Evolutionary conservation across 2,797 vertebrate species (phyloP).

Genomic region (Pogonophryne albipinna): DNA sequence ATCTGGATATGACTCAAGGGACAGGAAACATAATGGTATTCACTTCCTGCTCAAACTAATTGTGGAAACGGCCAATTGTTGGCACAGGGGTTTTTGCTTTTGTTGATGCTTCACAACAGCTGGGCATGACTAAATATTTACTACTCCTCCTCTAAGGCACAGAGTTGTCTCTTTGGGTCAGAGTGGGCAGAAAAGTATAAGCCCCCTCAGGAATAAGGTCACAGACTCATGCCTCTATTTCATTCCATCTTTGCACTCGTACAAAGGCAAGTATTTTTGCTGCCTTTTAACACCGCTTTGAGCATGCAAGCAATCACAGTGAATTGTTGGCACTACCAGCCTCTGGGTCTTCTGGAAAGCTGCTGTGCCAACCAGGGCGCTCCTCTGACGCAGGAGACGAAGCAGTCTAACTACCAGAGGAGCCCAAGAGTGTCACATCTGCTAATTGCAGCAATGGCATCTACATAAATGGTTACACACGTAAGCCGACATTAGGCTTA

Average conservation of each 20-base stretch:
- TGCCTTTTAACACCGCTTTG: neutral
- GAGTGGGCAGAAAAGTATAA: neutral
- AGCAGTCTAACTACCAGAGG: constrained; percentile 58
- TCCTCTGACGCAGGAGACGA: constrained; percentile 53
- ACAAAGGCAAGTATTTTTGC: constrained; percentile 9
- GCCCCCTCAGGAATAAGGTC: constrained; percentile 5
- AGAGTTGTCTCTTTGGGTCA: constrained; percentile 11
- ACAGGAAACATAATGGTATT: constrained; percentile 37
- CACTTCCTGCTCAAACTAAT: constrained; percentile 44
- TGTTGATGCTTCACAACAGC: constrained; percentile 13
- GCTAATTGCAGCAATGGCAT: constrained; percentile 76
- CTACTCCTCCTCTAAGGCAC: neutral
- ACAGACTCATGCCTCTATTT: neutral
- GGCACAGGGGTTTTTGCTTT: constrained; percentile 13
- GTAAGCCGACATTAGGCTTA: constrained; percentile 30
- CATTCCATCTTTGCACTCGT: neutral
- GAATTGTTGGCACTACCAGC: constrained; percentile 31
- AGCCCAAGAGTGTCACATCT: constrained; percentile 76
- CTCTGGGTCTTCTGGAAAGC: constrained; percentile 50
- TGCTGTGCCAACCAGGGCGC: constrained; percentile 43
- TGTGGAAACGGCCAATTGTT: constrained; percentile 45
- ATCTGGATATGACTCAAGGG: constrained; percentile 50
- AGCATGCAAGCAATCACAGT: constrained; percentile 11
- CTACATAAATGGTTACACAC: constrained; percentile 47
- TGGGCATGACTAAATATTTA: constrained; percentile 16